Percentiles rank a stretch among this genome's conserved stretches.
These are phyloP conservation scores for Panopea generosa DNA, from an alignment of 2,888 invertebrate species.

Conservation along the genomic window DNA sequence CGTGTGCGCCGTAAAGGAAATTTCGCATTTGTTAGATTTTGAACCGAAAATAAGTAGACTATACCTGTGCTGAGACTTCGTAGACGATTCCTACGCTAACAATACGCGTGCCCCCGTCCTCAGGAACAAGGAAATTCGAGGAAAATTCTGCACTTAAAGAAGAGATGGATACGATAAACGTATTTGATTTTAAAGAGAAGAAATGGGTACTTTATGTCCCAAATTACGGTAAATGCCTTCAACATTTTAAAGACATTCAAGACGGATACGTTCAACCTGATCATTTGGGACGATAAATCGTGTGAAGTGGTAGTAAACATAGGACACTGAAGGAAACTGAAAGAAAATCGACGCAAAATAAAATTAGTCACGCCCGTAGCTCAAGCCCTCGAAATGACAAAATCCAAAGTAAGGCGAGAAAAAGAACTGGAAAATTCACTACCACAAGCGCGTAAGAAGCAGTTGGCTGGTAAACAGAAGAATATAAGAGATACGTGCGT, in stretches of 20 bases:
- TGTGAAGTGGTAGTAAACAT: conserved; percentile 8
- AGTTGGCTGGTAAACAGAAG: too few relatives aligned
- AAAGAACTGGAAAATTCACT: too few relatives aligned
- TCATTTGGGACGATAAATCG: conserved; percentile 21
- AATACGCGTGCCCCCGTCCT: conserved; percentile 17
- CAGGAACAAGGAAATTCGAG: conserved; percentile 27
- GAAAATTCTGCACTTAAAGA: conserved; percentile 24
- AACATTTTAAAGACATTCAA: conserved; percentile 20
- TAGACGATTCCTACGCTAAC: conserved; percentile 26
- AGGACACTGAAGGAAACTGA: conserved; percentile 17
- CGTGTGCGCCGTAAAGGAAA: conserved; percentile 28
- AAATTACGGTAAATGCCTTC: conserved; percentile 24
- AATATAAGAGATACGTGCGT: not conserved
- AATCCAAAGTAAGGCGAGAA: conserved; percentile 27
- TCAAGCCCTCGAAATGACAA: conserved; percentile 35
- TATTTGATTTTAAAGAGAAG: conserved; percentile 33
- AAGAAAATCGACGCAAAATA: not conserved
- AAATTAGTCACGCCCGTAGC: conserved; percentile 35
- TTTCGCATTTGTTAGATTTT: conserved; percentile 24
- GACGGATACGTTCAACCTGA: conserved; percentile 24
- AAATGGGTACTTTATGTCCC: conserved; percentile 28
- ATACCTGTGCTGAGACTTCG: conserved; percentile 34
- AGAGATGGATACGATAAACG: conserved; percentile 31
- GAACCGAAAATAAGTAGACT: conserved; percentile 17
- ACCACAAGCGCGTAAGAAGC: too few relatives aligned